Evolutionary conservation across 2,113 vertebrate species (phyloP), one percentile per base, ranked within the genome.

Genomic region (Malurus melanocephalus): DNA sequence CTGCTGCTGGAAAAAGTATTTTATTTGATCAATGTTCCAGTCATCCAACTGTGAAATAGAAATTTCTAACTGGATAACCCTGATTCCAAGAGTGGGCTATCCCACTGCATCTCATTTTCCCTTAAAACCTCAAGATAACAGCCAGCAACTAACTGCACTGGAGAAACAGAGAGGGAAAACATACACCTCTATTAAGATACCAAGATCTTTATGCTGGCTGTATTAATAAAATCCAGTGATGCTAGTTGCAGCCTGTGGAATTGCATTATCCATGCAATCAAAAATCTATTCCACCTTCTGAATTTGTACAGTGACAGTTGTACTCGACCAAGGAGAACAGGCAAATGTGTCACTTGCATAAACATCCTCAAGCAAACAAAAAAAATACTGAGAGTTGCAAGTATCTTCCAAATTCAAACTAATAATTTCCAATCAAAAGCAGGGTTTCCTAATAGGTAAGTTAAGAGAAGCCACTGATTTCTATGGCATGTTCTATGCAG

Each of bases 31-130:
- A 74, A 22, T 80, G 59, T 60, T 91, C 67, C 71, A 71, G 68
- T 80, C 80, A 94, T 20, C 42, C 72, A 79, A 56, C 75, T 80
- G 74, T 68, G 84, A 94, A 94, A 96, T 32, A 91, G 85, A 91
- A 90, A 79, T 94, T 94, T 92, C 82, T 91, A 45, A 81, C 35
- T 73, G 65, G 45, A 89, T 69, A 79, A 88, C 43, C 21, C 38
- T n/a, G 67, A 83, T 75, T 88, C 66, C 42, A 67, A 56, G 68
- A 86, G 27, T 8, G 14, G 67, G 46, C 62, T 91, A 73, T 76
- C 52, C 88, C 62, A 62, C 4, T 35, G 49, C 33, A 67, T 49
- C 49, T 72, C 55, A 33, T 83, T 85, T 93, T 91, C 75, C 28
- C 32, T 52, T 75, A 83, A 89, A 94, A 80, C 24, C 35, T 86